Base-by-base conservation (phyloP, 2,113 vertebrate species). In the Psettodes erumei region DNA sequence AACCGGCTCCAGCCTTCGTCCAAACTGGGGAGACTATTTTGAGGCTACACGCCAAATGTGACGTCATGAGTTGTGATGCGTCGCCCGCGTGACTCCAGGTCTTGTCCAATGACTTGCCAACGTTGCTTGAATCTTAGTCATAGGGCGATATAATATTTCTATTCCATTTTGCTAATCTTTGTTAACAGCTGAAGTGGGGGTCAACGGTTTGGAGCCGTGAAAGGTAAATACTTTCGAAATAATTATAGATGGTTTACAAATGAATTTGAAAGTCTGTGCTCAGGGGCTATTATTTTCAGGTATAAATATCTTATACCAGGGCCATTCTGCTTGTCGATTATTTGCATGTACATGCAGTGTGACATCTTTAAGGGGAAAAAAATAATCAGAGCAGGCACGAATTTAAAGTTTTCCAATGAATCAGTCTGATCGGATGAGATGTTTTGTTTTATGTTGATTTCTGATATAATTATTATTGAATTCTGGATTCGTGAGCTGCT, bases 21-120 rank as follows among this genome's bases (percentile, higher is more conserved):
- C 9, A 13, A 63, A 93, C 93, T 74, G 35, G 66, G 90, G 86
- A 92, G 77, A n/a, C n/a, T 93, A 93, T 93, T 91, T 87, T 67
- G 13, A 77, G 83, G 62, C 75, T 66, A 70, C 58, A 55, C 58
- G 61, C 72, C 69, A 32, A 56, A 53, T 35, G 21, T 75, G 51
- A 7, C 77, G 90, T 95, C 95, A 96, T 90, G 83, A 94, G 94
- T 89, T 85, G 82, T 86, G 89, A 85, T 92, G 90, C 85, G 85
- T 82, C 81, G 42, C 42, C 54, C 90, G 86, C 82, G 58, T 94
- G 90, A 93, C 88, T 66, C 30, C 47, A 15, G 25, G 21, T 64
- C 43, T 70, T 38, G 92, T 82, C 96, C 96, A 98, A 96, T 96
- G 90, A 90, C 87, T 91, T 68, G 90, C 83, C 62, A 60, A 85